A percentile compares a stretch with the other conserved stretches of the same genome.
These are phyloP conservation scores for Drosophila pandora DNA, from an alignment of 1,140 invertebrate genomes.

Conservation along the genomic window DNA sequence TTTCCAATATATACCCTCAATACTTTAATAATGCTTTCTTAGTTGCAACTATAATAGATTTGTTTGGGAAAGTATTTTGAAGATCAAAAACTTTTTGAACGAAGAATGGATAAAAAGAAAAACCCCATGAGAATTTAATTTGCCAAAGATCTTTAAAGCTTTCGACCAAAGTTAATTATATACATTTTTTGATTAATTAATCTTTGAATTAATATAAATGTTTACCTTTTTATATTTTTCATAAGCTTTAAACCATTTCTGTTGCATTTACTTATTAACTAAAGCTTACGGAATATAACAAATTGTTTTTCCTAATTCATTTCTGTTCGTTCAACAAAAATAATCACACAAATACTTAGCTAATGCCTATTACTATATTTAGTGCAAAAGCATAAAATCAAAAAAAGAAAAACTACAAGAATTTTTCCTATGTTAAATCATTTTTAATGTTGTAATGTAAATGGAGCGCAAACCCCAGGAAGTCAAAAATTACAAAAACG, in stretches of 20 bases:
- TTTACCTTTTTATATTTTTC: slow-evolving; percentile 31
- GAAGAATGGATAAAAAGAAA: neutral
- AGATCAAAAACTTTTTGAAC: slow-evolving; percentile 38
- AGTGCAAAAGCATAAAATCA: slow-evolving; percentile 77
- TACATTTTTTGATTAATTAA: slow-evolving; percentile 20
- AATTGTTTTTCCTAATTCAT: slow-evolving; percentile 51
- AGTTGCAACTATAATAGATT: slow-evolving; percentile 35
- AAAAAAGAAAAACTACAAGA: slow-evolving; percentile 41
- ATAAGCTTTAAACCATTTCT: slow-evolving; percentile 57
- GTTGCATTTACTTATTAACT: slow-evolving; percentile 66
- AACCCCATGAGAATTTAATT: slow-evolving; percentile 35
- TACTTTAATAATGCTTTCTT: slow-evolving; percentile 38
- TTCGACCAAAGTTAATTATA: slow-evolving; percentile 35
- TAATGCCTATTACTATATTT: slow-evolving; percentile 69
- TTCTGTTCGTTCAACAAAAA: slow-evolving; percentile 51
- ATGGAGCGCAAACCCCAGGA: slow-evolving; percentile 31
- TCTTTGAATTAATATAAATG: slow-evolving; percentile 37
- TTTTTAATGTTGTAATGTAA: slow-evolving; percentile 72
- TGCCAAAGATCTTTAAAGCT: slow-evolving; percentile 51
- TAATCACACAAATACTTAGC: slow-evolving; percentile 74
- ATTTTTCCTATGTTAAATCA: slow-evolving; percentile 42
- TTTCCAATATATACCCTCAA: slow-evolving; percentile 16
- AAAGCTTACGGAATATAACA: slow-evolving; percentile 38
- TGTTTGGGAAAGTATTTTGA: slow-evolving; percentile 44
- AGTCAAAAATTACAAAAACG: slow-evolving; percentile 20